These are phyloP conservation scores for Urechis unicinctus DNA, from an alignment of 2,888 invertebrate genomes.

Conservation along the genomic window DNA sequence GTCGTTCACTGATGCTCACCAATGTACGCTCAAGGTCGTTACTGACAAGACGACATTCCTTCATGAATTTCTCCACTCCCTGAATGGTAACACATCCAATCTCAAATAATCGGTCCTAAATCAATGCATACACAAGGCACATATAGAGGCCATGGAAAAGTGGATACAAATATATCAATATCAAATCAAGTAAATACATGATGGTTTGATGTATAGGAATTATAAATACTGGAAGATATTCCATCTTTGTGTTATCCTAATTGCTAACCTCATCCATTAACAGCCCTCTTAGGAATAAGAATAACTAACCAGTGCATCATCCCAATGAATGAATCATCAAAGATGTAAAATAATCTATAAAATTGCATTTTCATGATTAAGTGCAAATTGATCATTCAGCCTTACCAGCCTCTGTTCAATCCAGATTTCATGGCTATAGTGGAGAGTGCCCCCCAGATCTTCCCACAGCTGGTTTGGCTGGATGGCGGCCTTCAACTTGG, in stretches of 20 bases:
- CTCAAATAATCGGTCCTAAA: too few relatives aligned
- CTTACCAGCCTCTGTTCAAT: constrained; percentile 68
- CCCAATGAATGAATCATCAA: too few relatives aligned
- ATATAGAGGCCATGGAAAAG: constrained; percentile 13
- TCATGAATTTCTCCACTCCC: constrained; percentile 65
- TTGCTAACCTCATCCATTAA: too few relatives aligned
- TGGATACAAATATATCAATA: not conserved
- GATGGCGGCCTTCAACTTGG: constrained; percentile 64
- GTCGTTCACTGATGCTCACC: constrained; percentile 54
- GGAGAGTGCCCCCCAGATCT: constrained; percentile 66
- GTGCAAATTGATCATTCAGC: not conserved
- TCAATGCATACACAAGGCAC: too few relatives aligned
- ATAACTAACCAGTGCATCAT: too few relatives aligned
- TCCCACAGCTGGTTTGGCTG: constrained; percentile 66
- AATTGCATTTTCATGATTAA: not conserved
- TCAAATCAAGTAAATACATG: too few relatives aligned
- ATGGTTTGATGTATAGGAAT: too few relatives aligned
- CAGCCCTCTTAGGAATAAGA: too few relatives aligned
- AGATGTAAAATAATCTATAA: too few relatives aligned
- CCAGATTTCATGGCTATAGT: constrained; percentile 70
- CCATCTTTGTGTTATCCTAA: too few relatives aligned
- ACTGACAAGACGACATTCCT: constrained; percentile 58
- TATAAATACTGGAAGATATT: too few relatives aligned
- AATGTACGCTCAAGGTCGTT: constrained; percentile 58
- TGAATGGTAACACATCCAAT: constrained; percentile 34